Percentiles rank a stretch among this genome's conserved stretches.
These are phyloP conservation scores for Melanaphis sacchari DNA, from an alignment of 1,140 invertebrate genomes.

Conservation along the genomic window DNA sequence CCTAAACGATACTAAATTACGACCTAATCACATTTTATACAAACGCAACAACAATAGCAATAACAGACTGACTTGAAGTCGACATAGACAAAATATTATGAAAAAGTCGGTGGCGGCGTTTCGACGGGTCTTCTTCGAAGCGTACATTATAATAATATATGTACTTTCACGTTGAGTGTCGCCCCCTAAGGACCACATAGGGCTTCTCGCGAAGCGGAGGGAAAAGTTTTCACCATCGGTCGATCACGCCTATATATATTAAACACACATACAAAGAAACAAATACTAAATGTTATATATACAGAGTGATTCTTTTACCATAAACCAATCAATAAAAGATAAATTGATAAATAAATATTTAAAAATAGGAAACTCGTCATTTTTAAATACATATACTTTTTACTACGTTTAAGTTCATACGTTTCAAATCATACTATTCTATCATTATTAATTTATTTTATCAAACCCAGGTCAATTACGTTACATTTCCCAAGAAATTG, in stretches of 20 bases:
- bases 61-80: neutral
- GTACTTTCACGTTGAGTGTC: neutral
- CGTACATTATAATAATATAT: neutral
- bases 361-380: neutral
- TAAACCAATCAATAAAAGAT: neutral
- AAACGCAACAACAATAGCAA: neutral
- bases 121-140: neutral
- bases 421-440: neutral
- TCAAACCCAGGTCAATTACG: neutral
- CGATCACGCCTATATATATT: neutral
- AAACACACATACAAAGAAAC: neutral
- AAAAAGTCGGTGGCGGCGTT: neutral
- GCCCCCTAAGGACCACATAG: neutral
- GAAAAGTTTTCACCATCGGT: constrained; percentile 10
- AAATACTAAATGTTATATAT: neutral
- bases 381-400: neutral
- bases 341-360: too few species aligned
- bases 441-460: neutral
- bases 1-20: neutral
- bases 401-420: neutral
- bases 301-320: neutral
- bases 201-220: neutral
- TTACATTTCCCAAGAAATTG: neutral
- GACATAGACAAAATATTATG: neutral
- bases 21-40: neutral